A percentile compares a stretch with the other conserved stretches of the same genome.
These are phyloP conservation scores for Drosophila rhopaloa DNA, from an alignment of 1,140 invertebrate species.

Conservation along the genomic window DNA sequence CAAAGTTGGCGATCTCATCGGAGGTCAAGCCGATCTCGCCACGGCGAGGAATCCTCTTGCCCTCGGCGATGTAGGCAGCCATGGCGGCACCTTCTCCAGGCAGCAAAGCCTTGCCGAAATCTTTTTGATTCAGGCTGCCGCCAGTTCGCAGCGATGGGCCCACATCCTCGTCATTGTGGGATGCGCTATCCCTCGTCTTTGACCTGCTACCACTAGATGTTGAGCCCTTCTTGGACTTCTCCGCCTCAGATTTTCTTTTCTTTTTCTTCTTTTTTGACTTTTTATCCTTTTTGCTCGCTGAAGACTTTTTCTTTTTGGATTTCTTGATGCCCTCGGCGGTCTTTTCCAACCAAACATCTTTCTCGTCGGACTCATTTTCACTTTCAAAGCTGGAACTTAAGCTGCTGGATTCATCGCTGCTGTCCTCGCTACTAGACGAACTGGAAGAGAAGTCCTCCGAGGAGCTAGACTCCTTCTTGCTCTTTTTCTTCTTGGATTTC, in stretches of 20 bases:
- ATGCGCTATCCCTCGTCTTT: slow-evolving; percentile 81
- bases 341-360: slow-evolving; percentile 75
- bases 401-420: slow-evolving; percentile 54
- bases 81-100: slow-evolving; percentile 98
- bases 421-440: slow-evolving; percentile 36
- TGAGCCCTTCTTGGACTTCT: slow-evolving; percentile 46
- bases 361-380: slow-evolving; percentile 35
- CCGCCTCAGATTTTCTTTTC: slow-evolving; percentile 71
- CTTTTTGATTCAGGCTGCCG: slow-evolving; percentile 90
- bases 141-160: slow-evolving; percentile 90
- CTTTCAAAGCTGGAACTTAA: slow-evolving; percentile 47
- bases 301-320: slow-evolving; percentile 83
- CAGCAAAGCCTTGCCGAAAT: slow-evolving; percentile 95
- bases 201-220: slow-evolving; percentile 45
- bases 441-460: slow-evolving; percentile 61
- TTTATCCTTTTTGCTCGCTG: slow-evolving; percentile 73
- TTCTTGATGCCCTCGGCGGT: slow-evolving; percentile 80
- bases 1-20: slow-evolving; percentile 97
- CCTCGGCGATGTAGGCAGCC: slow-evolving; percentile 99
- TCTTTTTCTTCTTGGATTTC: slow-evolving; percentile 85
- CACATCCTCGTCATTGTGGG: slow-evolving; percentile 87
- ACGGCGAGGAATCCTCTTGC: slow-evolving; percentile 98
- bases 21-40: slow-evolving; percentile 99
- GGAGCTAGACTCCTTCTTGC: slow-evolving; percentile 75
- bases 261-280: slow-evolving; percentile 88